These are phyloP conservation scores for Andricus grossulariae DNA, from an alignment of 1,140 invertebrate genomes.

Conservation along the genomic window DNA sequence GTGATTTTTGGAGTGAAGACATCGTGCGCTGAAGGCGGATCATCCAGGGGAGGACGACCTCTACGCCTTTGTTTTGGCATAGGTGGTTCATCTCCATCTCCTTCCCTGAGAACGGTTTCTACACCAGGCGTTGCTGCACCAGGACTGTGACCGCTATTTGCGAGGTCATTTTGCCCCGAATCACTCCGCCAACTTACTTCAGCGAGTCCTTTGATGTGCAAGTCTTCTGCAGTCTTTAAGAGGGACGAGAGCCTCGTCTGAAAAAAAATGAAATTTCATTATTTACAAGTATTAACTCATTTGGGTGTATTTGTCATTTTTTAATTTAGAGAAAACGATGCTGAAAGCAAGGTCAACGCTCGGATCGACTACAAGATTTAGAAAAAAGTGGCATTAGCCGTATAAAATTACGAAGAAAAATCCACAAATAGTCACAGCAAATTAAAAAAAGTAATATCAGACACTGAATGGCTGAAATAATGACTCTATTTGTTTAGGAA, in stretches of 20 bases:
- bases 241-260: slow-evolving; percentile 83
- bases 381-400: too few relatives aligned
- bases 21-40: slow-evolving; percentile 75
- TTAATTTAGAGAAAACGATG: too few relatives aligned
- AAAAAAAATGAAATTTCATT: background rate
- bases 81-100: slow-evolving; percentile 64
- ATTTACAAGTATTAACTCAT: too few relatives aligned
- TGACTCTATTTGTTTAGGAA: too few relatives aligned
- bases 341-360: too few relatives aligned
- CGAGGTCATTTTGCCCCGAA: slow-evolving; percentile 71
- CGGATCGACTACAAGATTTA: too few relatives aligned
- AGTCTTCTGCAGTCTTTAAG: slow-evolving; percentile 92
- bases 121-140: slow-evolving; percentile 70
- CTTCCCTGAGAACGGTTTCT: slow-evolving; percentile 73
- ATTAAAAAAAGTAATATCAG: too few relatives aligned
- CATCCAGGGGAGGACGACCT: slow-evolving; percentile 81
- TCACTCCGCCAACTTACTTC: slow-evolving; percentile 89
- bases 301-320: too few relatives aligned
- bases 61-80: slow-evolving; percentile 76
- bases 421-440: too few relatives aligned
- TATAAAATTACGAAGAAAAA: too few relatives aligned
- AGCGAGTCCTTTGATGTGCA: slow-evolving; percentile 93
- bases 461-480: too few relatives aligned
- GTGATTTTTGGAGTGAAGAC: slow-evolving; percentile 77
- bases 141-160: slow-evolving; percentile 69